Conservation (phyloP, 2,113 vertebrate species). For the Anser cygnoides region DNA sequence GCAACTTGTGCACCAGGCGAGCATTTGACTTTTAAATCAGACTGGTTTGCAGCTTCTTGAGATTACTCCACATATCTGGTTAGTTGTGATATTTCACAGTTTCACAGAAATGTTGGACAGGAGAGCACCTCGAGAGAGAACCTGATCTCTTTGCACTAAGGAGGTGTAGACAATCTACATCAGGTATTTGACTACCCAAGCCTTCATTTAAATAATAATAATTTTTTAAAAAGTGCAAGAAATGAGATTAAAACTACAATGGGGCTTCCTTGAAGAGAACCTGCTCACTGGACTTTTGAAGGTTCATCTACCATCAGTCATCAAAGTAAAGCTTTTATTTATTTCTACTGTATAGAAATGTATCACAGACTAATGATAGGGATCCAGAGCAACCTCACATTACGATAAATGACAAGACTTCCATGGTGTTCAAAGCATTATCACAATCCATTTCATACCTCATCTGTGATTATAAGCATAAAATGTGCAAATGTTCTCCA, state of each 20-base stretch:
- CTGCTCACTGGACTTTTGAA: not conserved
- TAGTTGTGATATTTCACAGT: not conserved
- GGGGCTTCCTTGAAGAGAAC: not conserved
- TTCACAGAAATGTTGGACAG: not conserved
- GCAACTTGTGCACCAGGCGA: accelerated
- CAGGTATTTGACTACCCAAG: not conserved
- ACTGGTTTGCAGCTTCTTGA: not conserved
- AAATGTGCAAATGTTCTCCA: slow-evolving; percentile 43
- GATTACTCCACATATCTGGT: not conserved
- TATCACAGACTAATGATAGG: not conserved
- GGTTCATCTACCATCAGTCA: not conserved
- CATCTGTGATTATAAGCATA: slow-evolving; percentile 69
- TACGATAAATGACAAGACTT: slow-evolving; percentile 66
- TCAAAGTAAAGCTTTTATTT: not conserved
- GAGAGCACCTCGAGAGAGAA: not conserved
- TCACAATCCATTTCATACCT: slow-evolving; percentile 71
- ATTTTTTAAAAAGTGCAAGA: not conserved
- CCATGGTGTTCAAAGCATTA: slow-evolving; percentile 45
- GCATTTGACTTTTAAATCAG: not conserved
- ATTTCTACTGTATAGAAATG: not conserved
- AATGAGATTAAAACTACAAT: not conserved
- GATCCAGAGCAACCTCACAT: not conserved
- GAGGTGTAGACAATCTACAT: not conserved
- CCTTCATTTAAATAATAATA: not conserved
- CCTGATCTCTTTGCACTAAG: not conserved